These are phyloP conservation scores for Acomys russatus DNA, from an alignment of 2,797 vertebrate genomes.

Conservation along the genomic window DNA sequence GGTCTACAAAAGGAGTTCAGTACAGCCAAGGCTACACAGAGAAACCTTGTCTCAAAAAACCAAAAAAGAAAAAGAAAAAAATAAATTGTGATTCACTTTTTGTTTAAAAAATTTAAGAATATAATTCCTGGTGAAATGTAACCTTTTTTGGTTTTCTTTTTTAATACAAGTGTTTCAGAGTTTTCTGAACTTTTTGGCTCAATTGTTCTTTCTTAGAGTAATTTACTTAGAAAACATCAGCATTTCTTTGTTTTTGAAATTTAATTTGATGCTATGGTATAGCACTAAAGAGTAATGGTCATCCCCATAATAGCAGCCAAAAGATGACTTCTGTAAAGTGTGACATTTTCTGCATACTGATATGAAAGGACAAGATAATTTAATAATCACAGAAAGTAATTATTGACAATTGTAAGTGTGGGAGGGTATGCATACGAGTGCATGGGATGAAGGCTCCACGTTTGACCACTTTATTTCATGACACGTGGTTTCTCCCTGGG, in stretches of 20 bases:
- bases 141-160: constrained; percentile 37
- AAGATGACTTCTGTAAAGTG: constrained; percentile 3
- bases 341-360: background rate
- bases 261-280: background rate
- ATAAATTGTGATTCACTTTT: background rate
- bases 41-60: too few species aligned
- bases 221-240: background rate
- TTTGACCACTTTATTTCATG: background rate
- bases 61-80: background rate
- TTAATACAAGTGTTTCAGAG: background rate
- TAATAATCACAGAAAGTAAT: background rate
- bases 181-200: constrained; percentile 44
- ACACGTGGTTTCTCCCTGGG: background rate
- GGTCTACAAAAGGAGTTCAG: too few species aligned
- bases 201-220: background rate
- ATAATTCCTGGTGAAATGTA: background rate
- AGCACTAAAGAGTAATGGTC: background rate
- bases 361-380: constrained; percentile 8
- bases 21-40: too few species aligned
- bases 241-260: constrained; percentile 12
- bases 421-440: background rate
- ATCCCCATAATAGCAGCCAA: constrained; percentile 11
- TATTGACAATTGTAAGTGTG: background rate
- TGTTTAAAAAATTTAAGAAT: constrained; percentile 27
- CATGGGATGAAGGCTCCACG: background rate